Evolutionary conservation across 2,888 invertebrate genomes (phyloP), one percentile per base, ranked within the genome.

Genomic region (Cartodere bifasciata): DNA sequence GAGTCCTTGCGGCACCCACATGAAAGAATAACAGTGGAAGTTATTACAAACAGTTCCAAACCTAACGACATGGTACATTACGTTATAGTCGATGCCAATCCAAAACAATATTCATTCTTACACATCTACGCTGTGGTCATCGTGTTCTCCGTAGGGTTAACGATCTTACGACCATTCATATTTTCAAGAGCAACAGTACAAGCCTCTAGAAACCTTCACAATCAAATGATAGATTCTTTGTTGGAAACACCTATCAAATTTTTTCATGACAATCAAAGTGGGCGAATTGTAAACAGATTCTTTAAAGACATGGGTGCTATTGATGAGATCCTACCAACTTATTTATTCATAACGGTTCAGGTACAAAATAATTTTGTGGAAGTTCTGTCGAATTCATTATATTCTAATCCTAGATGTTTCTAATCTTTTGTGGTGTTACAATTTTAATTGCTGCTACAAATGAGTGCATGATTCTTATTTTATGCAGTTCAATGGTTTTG

Each of bases 361-460:
- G 53, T 52, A 38, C 30, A n/a, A n/a, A n/a, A 17, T 35, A 7
- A 20, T 20, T 20, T 20, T 20, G n/a, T 20, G 7, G n/a, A 7
- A 20, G n/a, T 20, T 20, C n/a, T 20, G 7, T 20, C 7, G 7
- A 20, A 20, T 20, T 7, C 20, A 20, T 20, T 7, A 20, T n/a
- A n/a, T n/a, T n/a, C n/a, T n/a, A n/a, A n/a, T n/a, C n/a, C n/a
- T n/a, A n/a, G n/a, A n/a, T n/a, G n/a, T n/a, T n/a, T n/a, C n/a
- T n/a, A n/a, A n/a, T n/a, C n/a, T n/a, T n/a, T 65, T 29, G 68
- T 20, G 80, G 80, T 37, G 75, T 80, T 37, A 55, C 83, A 28
- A 59, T 70, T 7, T 73, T 80, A 60, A 72, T 81, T 9, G 62
- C 72, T 0, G 65, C 78, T 16, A 70, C 79, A 23, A 77, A 71